Percentiles rank a stretch among this genome's conserved stretches.
Evolutionary conservation across 2,113 vertebrate genomes (phyloP).

Genomic region (Aramus guarauna): DNA sequence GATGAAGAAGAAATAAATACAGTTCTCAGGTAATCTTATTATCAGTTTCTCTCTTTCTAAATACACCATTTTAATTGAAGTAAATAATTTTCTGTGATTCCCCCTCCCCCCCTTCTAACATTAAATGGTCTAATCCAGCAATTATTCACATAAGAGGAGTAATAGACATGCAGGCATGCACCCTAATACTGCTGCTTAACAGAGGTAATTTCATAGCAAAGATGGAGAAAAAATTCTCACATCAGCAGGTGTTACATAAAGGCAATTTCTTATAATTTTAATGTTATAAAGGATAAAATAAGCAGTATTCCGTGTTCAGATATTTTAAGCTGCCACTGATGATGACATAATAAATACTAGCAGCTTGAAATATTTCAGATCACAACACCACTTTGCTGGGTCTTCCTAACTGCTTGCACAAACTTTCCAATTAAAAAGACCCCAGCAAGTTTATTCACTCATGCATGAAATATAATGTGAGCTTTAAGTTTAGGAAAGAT

Average conservation of each 20-base stretch:
- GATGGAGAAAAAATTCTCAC: not conserved
- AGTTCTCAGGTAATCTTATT: not conserved
- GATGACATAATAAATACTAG: not conserved
- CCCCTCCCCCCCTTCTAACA: not conserved
- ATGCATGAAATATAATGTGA: not conserved
- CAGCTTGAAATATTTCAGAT: not conserved
- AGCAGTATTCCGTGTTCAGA: not conserved
- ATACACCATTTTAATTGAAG: not conserved
- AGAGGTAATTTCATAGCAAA: not conserved
- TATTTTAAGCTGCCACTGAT: not conserved
- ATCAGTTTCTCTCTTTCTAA: not conserved
- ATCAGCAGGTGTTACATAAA: not conserved
- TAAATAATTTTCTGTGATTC: not conserved
- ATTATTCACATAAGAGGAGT: not conserved
- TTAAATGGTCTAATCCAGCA: not conserved
- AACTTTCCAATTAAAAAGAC: not conserved
- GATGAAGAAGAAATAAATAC: not conserved
- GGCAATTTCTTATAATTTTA: not conserved
- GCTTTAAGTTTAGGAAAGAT: not conserved
- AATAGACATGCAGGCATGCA: not conserved
- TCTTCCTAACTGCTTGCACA: not conserved
- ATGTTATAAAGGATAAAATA: not conserved
- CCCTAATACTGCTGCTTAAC: not conserved
- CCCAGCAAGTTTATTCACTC: not conserved
- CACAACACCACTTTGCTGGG: not conserved